A percentile compares a stretch with the other conserved stretches of the same genome.
These are phyloP conservation scores for Rhea pennata DNA, from an alignment of 2,113 vertebrate species.

Conservation along the genomic window DNA sequence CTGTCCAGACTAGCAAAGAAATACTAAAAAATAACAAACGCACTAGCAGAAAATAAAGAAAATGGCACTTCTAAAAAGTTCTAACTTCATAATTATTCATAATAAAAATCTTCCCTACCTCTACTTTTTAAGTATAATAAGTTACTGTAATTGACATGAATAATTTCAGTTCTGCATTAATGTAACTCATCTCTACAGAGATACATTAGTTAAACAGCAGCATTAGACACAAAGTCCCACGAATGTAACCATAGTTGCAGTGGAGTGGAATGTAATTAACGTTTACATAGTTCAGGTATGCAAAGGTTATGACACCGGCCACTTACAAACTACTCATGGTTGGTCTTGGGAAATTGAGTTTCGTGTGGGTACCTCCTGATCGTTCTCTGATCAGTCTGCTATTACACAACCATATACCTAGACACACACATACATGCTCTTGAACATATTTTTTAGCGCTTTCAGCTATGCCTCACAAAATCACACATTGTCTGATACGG, in stretches of 20 bases:
- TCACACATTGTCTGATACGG: not conserved
- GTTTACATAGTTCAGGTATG: not conserved
- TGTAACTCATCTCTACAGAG: not conserved
- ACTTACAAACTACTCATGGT: not conserved
- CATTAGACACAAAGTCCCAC: not conserved
- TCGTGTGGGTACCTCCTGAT: not conserved
- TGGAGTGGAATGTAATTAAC: conserved; percentile 19
- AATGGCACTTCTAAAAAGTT: not conserved
- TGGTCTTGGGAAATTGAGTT: not conserved
- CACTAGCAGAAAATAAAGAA: not conserved
- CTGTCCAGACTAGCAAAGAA: not conserved
- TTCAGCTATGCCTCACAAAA: not conserved
- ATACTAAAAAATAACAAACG: not conserved
- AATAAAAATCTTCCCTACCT: not conserved
- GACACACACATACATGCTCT: not conserved
- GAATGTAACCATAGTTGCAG: not conserved
- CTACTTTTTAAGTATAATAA: not conserved
- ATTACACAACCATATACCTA: not conserved
- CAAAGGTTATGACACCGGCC: not conserved
- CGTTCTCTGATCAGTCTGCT: not conserved
- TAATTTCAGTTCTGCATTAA: conserved; percentile 5
- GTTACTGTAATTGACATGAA: not conserved
- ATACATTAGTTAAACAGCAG: not conserved
- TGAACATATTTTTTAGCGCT: not conserved
- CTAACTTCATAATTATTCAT: not conserved